These are phyloP conservation scores for Numenius phaeopus DNA, from an alignment of 2,797 vertebrate genomes.

Conservation along the genomic window DNA sequence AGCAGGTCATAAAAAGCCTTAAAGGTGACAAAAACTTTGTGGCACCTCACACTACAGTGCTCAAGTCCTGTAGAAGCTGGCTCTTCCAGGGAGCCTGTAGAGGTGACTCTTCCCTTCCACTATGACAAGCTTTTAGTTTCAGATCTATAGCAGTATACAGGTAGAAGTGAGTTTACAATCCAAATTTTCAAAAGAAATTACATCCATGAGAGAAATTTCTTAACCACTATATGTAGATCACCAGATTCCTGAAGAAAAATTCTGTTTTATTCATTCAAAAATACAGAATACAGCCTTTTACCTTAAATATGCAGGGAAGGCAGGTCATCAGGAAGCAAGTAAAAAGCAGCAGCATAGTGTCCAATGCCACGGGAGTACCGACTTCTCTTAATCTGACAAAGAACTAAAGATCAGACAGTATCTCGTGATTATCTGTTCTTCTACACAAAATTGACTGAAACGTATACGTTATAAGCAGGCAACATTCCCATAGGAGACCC, in stretches of 20 bases:
- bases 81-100: background rate
- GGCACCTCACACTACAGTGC: background rate
- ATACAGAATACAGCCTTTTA: background rate
- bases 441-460: background rate
- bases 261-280: background rate
- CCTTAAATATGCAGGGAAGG: background rate
- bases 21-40: background rate
- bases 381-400: slow-evolving; percentile 1
- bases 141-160: background rate
- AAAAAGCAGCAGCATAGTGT: background rate
- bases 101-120: background rate
- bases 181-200: background rate
- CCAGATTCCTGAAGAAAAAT: background rate
- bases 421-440: background rate
- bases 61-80: background rate
- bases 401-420: background rate
- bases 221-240: background rate
- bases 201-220: background rate
- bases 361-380: background rate
- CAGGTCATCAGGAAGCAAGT: background rate
- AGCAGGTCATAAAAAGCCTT: background rate
- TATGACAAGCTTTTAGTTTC: background rate
- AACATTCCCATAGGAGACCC: background rate
- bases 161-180: background rate
- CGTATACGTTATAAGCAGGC: background rate